Evolutionary conservation across 1,140 invertebrate genomes (phyloP).

Genomic region (Triops cancriformis): DNA sequence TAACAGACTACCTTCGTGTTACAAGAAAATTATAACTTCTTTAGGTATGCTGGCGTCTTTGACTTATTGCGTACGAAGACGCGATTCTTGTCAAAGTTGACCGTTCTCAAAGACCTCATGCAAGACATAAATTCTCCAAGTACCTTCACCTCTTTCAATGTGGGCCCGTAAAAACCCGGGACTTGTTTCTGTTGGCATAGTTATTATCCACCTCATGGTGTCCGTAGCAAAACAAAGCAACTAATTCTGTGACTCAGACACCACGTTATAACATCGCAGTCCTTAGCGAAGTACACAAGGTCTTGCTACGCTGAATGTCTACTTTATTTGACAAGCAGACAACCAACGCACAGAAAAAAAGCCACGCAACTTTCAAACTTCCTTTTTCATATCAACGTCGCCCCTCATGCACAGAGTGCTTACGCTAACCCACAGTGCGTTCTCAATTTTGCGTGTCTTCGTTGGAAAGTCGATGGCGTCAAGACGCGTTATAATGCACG

Average conservation of each 20-base stretch:
- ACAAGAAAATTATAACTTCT: not conserved
- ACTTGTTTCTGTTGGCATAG: not conserved
- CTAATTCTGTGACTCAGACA: not conserved
- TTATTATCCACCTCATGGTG: not conserved
- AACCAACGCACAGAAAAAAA: not conserved
- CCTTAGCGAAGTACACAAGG: not conserved
- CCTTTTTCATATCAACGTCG: not conserved
- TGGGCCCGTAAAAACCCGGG: not conserved
- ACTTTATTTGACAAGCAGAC: not conserved
- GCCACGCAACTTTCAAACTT: not conserved
- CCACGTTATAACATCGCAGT: not conserved
- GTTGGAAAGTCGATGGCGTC: not conserved
- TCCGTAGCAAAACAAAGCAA: not conserved
- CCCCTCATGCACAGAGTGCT: not conserved
- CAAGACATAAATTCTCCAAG: not conserved
- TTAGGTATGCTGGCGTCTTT: not conserved
- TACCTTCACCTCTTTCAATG: not conserved
- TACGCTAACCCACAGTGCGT: not conserved
- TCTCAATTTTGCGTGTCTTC: not conserved
- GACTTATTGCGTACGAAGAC: not conserved
- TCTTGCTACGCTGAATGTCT: not conserved
- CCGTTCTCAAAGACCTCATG: not conserved
- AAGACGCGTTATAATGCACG: not conserved
- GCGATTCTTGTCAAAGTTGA: conserved; percentile 13
- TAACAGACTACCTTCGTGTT: not conserved